Conservation (phyloP, 2,113 vertebrate species). For the Rana temporaria region DNA sequence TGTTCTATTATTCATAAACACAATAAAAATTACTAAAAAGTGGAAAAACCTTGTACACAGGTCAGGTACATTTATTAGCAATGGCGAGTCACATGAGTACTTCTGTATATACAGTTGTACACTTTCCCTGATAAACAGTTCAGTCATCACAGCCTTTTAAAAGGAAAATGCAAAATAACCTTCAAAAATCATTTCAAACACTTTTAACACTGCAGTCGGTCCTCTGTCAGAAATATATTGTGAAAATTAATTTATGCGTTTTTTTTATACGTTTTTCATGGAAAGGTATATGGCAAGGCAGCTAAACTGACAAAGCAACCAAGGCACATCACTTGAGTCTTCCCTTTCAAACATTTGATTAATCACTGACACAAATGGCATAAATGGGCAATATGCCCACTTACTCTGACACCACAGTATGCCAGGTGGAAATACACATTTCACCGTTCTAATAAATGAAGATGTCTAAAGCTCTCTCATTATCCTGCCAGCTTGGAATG, state of each 20-base stretch:
- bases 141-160: background rate
- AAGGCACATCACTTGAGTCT: slow-evolving; percentile 4
- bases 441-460: background rate
- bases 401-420: background rate
- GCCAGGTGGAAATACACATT: background rate
- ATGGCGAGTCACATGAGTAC: too few relatives aligned
- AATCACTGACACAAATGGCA: slow-evolving; percentile 6
- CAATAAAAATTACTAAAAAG: too few relatives aligned
- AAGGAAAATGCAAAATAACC: slow-evolving; percentile 5
- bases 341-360: slow-evolving; percentile 1
- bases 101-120: too few relatives aligned
- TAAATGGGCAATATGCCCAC: background rate
- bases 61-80: too few relatives aligned
- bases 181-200: background rate
- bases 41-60: too few relatives aligned
- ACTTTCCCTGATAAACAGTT: too few relatives aligned
- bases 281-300: slow-evolving; percentile 12
- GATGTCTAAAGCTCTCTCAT: background rate
- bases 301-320: slow-evolving; percentile 8
- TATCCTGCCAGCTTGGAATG: background rate
- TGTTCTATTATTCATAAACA: too few relatives aligned
- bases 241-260: background rate
- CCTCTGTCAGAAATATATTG: slow-evolving; percentile 1
- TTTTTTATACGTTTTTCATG: too few relatives aligned
- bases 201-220: background rate